Evolutionary conservation across 1,140 invertebrate genomes (phyloP).

Genomic region (Trialeurodes vaporariorum): DNA sequence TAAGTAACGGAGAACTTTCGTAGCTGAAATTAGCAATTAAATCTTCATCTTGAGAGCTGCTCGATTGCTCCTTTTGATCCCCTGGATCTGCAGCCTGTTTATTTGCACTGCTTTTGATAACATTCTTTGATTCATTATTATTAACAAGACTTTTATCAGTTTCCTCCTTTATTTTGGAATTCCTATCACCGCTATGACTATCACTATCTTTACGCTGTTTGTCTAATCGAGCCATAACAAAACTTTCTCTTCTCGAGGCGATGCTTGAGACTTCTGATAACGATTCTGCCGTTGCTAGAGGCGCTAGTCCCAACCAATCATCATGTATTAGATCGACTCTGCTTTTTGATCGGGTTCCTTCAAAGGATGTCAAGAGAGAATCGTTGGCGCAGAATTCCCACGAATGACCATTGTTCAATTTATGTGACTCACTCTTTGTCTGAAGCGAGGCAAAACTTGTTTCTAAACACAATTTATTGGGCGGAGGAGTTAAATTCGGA

Average conservation of each 20-base stretch:
- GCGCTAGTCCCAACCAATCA: constrained; percentile 56
- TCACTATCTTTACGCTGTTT: too few relatives aligned
- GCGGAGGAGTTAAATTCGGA: constrained; percentile 35
- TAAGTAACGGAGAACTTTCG: not conserved
- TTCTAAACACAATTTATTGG: constrained; percentile 51
- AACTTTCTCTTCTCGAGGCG: constrained; percentile 30
- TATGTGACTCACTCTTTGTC: constrained; percentile 15
- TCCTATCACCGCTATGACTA: not conserved
- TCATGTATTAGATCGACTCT: constrained; percentile 42
- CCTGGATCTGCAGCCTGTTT: too few relatives aligned
- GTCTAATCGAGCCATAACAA: constrained; percentile 18
- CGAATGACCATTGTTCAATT: constrained; percentile 11
- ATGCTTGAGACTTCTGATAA: constrained; percentile 65
- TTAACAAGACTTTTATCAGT: not conserved
- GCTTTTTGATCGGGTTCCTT: not conserved
- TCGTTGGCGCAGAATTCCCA: constrained; percentile 26
- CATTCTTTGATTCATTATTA: too few relatives aligned
- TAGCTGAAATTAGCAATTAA: not conserved
- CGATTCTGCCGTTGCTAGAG: constrained; percentile 73
- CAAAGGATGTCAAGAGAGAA: not conserved
- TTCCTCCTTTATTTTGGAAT: not conserved
- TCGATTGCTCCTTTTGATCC: not conserved
- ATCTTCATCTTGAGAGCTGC: not conserved
- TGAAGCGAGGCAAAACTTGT: constrained; percentile 50
- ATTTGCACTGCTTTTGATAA: too few relatives aligned